These are phyloP conservation scores for Halictus rubicundus DNA, from an alignment of 1,140 invertebrate species.

Conservation along the genomic window DNA sequence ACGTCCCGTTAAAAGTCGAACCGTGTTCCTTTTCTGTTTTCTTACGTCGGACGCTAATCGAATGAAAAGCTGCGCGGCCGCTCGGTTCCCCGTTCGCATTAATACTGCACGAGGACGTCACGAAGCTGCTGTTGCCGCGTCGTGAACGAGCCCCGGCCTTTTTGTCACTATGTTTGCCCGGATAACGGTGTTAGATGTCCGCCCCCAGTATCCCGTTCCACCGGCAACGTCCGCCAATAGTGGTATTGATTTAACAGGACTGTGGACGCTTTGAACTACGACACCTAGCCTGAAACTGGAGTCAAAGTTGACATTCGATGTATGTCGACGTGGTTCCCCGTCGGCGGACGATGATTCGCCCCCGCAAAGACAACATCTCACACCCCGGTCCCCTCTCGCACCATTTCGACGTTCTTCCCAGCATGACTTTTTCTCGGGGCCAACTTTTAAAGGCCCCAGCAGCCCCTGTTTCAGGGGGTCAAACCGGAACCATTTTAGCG, in stretches of 20 bases:
- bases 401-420: too few relatives aligned
- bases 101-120: neutral
- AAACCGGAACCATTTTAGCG: too few relatives aligned
- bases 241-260: conserved; percentile 55
- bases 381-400: neutral
- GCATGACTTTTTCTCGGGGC: too few relatives aligned
- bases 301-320: conserved; percentile 36
- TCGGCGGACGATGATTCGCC: neutral
- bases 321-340: neutral
- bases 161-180: conserved; percentile 29
- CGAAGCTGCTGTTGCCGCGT: neutral
- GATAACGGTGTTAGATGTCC: conserved; percentile 13
- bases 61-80: too few relatives aligned
- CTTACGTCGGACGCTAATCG: too few relatives aligned
- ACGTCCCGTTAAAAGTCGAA: too few relatives aligned
- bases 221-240: neutral
- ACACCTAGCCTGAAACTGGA: conserved; percentile 42
- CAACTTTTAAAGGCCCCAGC: too few relatives aligned
- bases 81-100: too few relatives aligned
- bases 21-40: too few relatives aligned
- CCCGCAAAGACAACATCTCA: conserved; percentile 1
- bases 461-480: too few relatives aligned
- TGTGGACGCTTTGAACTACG: conserved; percentile 52
- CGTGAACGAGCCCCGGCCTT: neutral
- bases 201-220: conserved; percentile 14